Conservation (phyloP, 2,888 invertebrate genomes). For the Ophion slaviceki region DNA sequence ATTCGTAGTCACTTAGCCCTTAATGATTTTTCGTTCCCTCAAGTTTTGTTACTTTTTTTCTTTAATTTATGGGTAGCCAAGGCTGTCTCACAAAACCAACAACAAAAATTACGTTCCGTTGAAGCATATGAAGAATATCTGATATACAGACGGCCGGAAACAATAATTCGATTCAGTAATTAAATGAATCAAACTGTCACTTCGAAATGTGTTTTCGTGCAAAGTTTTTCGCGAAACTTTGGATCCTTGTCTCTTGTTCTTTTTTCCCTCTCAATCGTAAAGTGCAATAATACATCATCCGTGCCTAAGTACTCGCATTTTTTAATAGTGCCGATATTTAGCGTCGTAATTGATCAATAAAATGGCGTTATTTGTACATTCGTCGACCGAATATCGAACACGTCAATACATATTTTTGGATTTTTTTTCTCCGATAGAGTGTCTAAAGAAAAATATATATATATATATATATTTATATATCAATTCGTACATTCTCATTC, state of each 20-base stretch:
- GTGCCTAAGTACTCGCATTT: background rate
- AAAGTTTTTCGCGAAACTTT: background rate
- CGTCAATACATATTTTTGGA: constrained; percentile 27
- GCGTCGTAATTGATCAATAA: constrained; percentile 27
- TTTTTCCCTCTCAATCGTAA: background rate
- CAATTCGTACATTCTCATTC: constrained; percentile 12
- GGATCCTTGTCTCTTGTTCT: background rate
- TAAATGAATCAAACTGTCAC: background rate
- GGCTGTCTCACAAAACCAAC: background rate
- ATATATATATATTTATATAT: constrained; percentile 26
- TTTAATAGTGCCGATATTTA: constrained; percentile 4
- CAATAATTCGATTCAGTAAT: background rate
- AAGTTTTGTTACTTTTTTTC: background rate
- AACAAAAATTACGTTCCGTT: constrained; percentile 4
- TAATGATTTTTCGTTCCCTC: constrained; percentile 31
- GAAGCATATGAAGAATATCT: background rate
- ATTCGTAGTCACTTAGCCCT: constrained; percentile 31
- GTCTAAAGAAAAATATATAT: constrained; percentile 31
- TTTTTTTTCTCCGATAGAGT: constrained; percentile 37
- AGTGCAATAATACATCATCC: constrained; percentile 23
- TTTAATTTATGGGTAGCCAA: background rate
- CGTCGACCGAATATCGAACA: constrained; percentile 39
- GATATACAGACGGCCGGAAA: background rate
- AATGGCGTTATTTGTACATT: constrained; percentile 46
- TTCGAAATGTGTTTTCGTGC: constrained; percentile 16